Conservation (phyloP, 64 coral and sea anemone genomes). For the Montipora foliosa region DNA sequence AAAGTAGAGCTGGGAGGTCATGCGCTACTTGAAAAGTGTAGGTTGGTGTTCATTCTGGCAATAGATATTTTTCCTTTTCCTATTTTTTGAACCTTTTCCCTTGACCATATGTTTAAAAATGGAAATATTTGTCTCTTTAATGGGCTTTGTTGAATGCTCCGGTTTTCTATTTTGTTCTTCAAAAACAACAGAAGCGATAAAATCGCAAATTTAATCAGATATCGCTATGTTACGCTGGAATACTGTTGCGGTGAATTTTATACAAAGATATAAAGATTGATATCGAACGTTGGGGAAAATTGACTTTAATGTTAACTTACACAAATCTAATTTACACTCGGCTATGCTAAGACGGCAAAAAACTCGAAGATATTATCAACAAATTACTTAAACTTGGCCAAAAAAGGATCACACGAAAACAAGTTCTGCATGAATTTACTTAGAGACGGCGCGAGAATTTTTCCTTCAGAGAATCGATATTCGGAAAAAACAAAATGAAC, state of each 20-base stretch:
- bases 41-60: no score
- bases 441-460: neutral
- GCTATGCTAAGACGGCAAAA: neutral
- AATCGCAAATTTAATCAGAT: constrained; percentile 40
- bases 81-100: neutral
- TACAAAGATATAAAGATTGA: constrained; percentile 37
- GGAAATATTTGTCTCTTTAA: constrained; percentile 22
- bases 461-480: neutral
- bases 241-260: constrained; percentile 42
- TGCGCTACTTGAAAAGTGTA: no score
- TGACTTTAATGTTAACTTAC: constrained; percentile 50
- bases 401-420: neutral
- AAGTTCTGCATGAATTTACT: constrained; percentile 10
- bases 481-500: neutral
- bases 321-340: constrained; percentile 47
- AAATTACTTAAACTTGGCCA: constrained; percentile 21
- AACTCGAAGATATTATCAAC: constrained; percentile 8
- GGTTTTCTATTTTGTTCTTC: neutral
- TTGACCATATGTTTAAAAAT: neutral
- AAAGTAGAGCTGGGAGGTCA: neutral
- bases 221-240: constrained; percentile 1
- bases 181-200: constrained; percentile 44
- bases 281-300: constrained; percentile 33
- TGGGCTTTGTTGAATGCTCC: constrained; percentile 52
- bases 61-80: neutral